Base-by-base conservation (phyloP, 2,888 invertebrate species). In the Ophonus ardosiacus region DNA sequence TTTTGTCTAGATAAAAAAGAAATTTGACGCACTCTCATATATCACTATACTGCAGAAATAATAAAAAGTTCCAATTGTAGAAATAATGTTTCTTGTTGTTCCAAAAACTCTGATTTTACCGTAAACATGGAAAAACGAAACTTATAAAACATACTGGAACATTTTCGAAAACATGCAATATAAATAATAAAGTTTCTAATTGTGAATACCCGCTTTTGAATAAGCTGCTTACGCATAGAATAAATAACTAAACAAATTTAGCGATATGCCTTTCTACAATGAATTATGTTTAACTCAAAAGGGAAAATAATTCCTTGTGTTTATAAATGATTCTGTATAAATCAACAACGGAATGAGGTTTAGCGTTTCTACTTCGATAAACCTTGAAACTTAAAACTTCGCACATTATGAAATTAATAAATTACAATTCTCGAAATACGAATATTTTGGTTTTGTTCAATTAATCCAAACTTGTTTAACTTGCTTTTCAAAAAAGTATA, bases 341-440 rank as follows among this genome's bases (percentile, higher is more conserved):
- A 68, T 24, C 10, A 63, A 24, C 63, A 63, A 24, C 63, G 63
- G n/a, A 59, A 68, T 24, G 31, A 68, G 31, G 38, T 68, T 63
- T 63, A 61, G 18, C 17, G 63, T 31, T 68, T 68, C 68, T 63
- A 21, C 21, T 63, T 63, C 21, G 63, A 51, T 63, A 18, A 68
- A 38, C 38, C 68, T 68, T 68, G 68, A 2, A 68, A 68, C 68
- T 68, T 68, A 38, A 59, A 68, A 68, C 38, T 68, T 68, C n/a
- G 15, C 15, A 68, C 68, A 31, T 38, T 38, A 68, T 38, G 21
- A 24, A 21, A 21, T 63, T 63, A 63, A 24, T 63, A 63, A 63
- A 8, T 63, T 8, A 2, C 21, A 63, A 63, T 18, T 18, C 63
- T 63, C 21, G 5, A 63, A 63, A 24, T 63, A 24, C 63, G 21